Base-by-base conservation (phyloP, 2,797 vertebrate genomes). In the Microctenopoma steveboyesi region DNA sequence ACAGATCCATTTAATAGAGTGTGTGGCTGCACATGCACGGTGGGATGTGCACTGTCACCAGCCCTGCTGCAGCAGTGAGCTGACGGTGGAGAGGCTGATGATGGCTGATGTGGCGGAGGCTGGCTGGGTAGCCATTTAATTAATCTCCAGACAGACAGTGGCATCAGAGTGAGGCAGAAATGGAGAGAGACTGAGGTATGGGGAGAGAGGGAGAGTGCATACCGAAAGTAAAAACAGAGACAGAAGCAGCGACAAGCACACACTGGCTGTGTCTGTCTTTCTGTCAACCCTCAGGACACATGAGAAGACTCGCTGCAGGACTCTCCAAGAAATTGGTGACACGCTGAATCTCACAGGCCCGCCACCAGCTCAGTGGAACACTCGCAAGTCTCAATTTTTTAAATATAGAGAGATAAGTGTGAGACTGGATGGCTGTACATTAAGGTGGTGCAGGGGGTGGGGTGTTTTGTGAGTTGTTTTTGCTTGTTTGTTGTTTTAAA, bases 71-170 rank as follows among this genome's bases (percentile, higher is more conserved):
- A 82, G 64, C 75, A 69, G 80, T 50, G 64, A 84, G 69, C 79
- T 81, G 78, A 67, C 68, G 79, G 67, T 0, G 22, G 75, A 76
- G 74, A 81, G 68, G 67, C 64, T 74, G 80, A 83, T 84, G 88
- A 89, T 76, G 83, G 89, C 84, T 90, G 86, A 83, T 82, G 87
- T 81, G 82, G 68, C 14, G 75, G 64, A 64, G 82, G 84, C 86
- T 85, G 81, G 82, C 81, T 89, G 86, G 78, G 79, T 81, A 84
- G 81, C 68, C 35, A 18, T 87, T 91, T 91, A 91, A 92, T 93
- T 91, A 92, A 91, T 91, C 87, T 91, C 88, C 73, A 87, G 88
- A 87, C 74, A 89, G 85, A 82, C 85, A 77, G 78, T 52, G 63
- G 79, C 62, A 81, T 84, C 69, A 69, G 58, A 76, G 55, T 75